Evolutionary conservation across 2,888 invertebrate genomes (phyloP).

Genomic region (Acleris laterana): DNA sequence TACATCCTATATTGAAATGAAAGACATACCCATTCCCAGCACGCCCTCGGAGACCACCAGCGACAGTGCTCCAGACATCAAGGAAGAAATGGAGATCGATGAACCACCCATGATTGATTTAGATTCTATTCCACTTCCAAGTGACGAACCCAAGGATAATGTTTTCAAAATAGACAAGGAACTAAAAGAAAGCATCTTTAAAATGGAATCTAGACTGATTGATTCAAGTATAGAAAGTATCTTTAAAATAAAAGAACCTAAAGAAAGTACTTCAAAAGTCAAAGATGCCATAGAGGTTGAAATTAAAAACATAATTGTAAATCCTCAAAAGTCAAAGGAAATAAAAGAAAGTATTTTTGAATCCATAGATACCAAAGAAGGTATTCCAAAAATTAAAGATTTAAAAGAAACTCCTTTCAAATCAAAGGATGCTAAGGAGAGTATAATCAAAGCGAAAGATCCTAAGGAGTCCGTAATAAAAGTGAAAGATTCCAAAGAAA

Average conservation of each 20-base stretch:
- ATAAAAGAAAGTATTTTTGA: constrained; percentile 21
- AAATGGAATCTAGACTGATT: neutral
- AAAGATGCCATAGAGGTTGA: constrained; percentile 25
- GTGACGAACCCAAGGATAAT: constrained; percentile 30
- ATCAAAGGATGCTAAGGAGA: constrained; percentile 20
- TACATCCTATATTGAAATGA: constrained; percentile 37
- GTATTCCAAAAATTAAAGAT: constrained; percentile 10
- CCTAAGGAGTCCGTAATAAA: constrained; percentile 16
- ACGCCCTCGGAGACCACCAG: constrained; percentile 25
- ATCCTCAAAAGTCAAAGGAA: constrained; percentile 22
- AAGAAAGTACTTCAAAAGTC: constrained; percentile 23
- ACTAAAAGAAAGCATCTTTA: constrained; percentile 23
- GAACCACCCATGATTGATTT: constrained; percentile 31
- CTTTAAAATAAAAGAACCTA: constrained; percentile 25
- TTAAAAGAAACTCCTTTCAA: constrained; percentile 18
- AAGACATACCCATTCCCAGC: constrained; percentile 34
- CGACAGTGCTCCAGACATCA: constrained; percentile 25
- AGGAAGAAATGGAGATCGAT: constrained; percentile 22
- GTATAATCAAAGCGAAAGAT: constrained; percentile 13
- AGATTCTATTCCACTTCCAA: constrained; percentile 31
- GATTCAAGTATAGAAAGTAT: constrained; percentile 15
- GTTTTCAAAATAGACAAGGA: constrained; percentile 27
- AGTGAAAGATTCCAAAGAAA: constrained; percentile 21
- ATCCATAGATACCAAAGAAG: constrained; percentile 23
- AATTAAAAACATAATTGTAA: constrained; percentile 16